These are phyloP conservation scores for Leptestheria dahalacensis DNA, from an alignment of 1,140 invertebrate genomes.

Conservation along the genomic window DNA sequence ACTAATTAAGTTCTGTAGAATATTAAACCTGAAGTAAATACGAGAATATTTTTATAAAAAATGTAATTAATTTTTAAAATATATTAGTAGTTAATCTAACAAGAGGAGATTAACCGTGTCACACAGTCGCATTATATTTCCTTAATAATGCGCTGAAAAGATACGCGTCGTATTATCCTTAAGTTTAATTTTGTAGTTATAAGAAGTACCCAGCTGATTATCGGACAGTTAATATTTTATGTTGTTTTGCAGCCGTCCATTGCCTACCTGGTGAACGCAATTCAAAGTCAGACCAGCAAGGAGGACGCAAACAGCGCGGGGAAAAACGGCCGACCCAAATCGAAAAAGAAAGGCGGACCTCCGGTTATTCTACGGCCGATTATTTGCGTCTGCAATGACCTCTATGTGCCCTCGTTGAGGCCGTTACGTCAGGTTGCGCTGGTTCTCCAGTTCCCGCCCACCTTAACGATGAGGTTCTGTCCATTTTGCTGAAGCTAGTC, in stretches of 20 bases:
- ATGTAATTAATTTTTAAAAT: too few relatives aligned
- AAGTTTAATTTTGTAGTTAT: too few relatives aligned
- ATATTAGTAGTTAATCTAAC: too few relatives aligned
- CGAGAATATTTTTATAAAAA: too few relatives aligned
- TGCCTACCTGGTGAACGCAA: slow-evolving; percentile 66
- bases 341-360: slow-evolving; percentile 33
- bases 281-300: slow-evolving; percentile 30
- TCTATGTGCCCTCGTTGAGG: slow-evolving; percentile 71
- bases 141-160: too few relatives aligned
- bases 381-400: slow-evolving; percentile 93
- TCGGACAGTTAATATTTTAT: too few relatives aligned
- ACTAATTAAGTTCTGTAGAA: too few relatives aligned
- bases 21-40: too few relatives aligned
- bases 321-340: slow-evolving; percentile 12
- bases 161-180: too few relatives aligned
- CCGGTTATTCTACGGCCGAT: slow-evolving; percentile 58
- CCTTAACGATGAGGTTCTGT: slow-evolving; percentile 33
- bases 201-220: too few relatives aligned
- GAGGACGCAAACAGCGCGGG: background rate
- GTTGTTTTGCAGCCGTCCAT: slow-evolving; percentile 50
- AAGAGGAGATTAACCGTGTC: too few relatives aligned
- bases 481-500: background rate
- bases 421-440: slow-evolving; percentile 53
- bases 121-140: too few relatives aligned
- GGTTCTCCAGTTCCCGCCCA: slow-evolving; percentile 35